Percentiles rank a stretch among this genome's conserved stretches.
Conservation (phyloP, 2,113 vertebrate genomes). For the Anoplopoma fimbria region DNA sequence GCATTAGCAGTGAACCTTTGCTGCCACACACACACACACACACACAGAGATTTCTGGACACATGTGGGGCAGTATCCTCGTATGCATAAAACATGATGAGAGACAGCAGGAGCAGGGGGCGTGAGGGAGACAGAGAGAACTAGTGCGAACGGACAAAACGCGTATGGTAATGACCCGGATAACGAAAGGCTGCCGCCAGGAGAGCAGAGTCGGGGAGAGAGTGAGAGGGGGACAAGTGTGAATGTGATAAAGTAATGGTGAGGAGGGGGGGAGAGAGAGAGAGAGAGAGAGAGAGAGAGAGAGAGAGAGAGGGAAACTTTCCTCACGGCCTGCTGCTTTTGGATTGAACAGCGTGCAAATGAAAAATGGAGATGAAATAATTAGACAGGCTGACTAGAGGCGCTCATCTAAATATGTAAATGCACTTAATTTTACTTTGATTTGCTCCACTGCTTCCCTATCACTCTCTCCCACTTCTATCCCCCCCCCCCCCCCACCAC, state of each 20-base stretch:
- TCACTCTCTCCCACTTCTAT: slow-evolving; percentile 56
- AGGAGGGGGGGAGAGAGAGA: slow-evolving; percentile 40
- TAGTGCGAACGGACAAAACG: slow-evolving; percentile 73
- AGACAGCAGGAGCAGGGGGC: slow-evolving; percentile 60
- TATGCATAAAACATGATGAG: slow-evolving; percentile 76
- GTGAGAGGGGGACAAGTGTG: slow-evolving; percentile 47
- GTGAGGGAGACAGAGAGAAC: slow-evolving; percentile 66
- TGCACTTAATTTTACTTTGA: slow-evolving; percentile 86
- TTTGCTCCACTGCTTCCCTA: slow-evolving; percentile 82
- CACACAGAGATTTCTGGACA: slow-evolving; percentile 49
- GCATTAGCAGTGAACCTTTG: slow-evolving; percentile 58
- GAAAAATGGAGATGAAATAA: slow-evolving; percentile 86
- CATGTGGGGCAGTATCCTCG: slow-evolving; percentile 43
- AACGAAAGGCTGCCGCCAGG: slow-evolving; percentile 67
- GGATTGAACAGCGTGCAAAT: slow-evolving; percentile 72
- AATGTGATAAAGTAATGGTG: slow-evolving; percentile 63
- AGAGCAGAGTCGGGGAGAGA: slow-evolving; percentile 45
- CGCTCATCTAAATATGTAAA: slow-evolving; percentile 88
- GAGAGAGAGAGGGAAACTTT: slow-evolving; percentile 58
- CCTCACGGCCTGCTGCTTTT: slow-evolving; percentile 74
- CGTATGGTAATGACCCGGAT: slow-evolving; percentile 76
- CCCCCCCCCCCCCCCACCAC: slow-evolving; percentile 20
- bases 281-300: slow-evolving; percentile 29
- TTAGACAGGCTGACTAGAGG: slow-evolving; percentile 84
- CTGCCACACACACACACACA: slow-evolving; percentile 12